Base-by-base conservation (phyloP, 1,140 invertebrate species). In the Euwallacea similis region DNA sequence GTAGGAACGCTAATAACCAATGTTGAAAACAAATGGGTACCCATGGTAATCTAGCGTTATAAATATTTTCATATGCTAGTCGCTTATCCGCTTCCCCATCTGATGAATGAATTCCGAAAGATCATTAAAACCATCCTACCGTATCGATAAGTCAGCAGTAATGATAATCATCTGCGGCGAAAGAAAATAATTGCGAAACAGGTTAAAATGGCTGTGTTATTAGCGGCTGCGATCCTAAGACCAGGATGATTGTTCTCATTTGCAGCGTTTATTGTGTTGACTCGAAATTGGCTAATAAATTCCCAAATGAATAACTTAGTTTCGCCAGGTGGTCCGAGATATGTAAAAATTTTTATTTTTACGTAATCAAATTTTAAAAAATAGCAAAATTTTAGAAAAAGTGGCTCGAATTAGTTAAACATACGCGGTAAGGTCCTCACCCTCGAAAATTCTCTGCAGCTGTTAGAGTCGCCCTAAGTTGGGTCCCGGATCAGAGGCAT, bases 71-170 rank as follows among this genome's bases (percentile, higher is more conserved):
- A 8, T 33, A 59, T 21, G 42, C 42, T 59, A 41, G 21, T 41
- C 42, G 21, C 56, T 59, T 59, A 59, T 59, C 33, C 16, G 21
- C 11, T 42, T 7, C 16, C 56, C 7, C 16, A 59, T 59, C 56
- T 59, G 56, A 59, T 59, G 56, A 59, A 59, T 59, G 56, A 59
- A 59, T 59, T 59, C 56, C 56, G 43, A 62, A 62, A 62, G 60
- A 62, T 62, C 60, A 46, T 62, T 62, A 56, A 62, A 62, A 62
- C 43, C 60, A 15, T 13, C 21, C 60, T 62, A 62, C 60, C 60
- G 42, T 60, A 42, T 60, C 58, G 58, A 60, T 60, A 56, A 15
- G 54, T 56, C 54, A 16, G 54, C 54, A 16, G 16, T 59, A 59
- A 59, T 42, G 56, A 59, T 59, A 41, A 59, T 59, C 56, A 59